Evolutionary conservation across 2,888 invertebrate species (phyloP).

Genomic region (Diarsia dahlii): DNA sequence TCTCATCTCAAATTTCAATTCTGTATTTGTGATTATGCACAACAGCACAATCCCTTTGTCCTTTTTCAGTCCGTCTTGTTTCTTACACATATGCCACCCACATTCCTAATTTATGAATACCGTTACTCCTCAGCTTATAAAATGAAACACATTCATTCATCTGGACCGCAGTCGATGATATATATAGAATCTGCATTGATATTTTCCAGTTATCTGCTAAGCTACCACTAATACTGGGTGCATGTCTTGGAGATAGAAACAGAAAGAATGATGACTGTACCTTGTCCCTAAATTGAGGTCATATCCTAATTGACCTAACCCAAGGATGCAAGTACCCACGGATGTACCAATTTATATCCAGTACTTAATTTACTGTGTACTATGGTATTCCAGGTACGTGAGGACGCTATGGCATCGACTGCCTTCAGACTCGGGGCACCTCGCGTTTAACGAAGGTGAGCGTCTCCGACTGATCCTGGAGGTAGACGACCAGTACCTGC

Average conservation of each 20-base stretch:
- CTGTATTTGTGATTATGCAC: no score
- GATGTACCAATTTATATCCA: conserved; percentile 14
- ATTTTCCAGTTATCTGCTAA: neutral
- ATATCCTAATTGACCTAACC: conserved; percentile 31
- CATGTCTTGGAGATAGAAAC: neutral
- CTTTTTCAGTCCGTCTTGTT: no score
- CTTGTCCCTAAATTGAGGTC: conserved; percentile 35
- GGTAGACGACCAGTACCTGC: conserved; percentile 94
- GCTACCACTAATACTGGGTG: no score
- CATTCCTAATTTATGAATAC: neutral
- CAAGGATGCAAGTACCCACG: conserved; percentile 10
- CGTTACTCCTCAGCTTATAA: neutral
- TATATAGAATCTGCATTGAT: neutral
- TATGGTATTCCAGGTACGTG: conserved; percentile 89
- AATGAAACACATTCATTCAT: neutral
- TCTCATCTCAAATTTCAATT: neutral
- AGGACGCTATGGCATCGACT: conserved; percentile 94
- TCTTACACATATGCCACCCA: no score
- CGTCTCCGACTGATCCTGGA: conserved; percentile 93
- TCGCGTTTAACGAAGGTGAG: conserved; percentile 95
- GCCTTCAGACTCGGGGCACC: conserved; percentile 94
- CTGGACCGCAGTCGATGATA: neutral
- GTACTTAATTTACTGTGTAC: neutral
- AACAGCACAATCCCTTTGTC: no score
- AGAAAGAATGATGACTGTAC: neutral